Base-by-base conservation (phyloP, 2,797 vertebrate species). In the Amblyraja radiata region DNA sequence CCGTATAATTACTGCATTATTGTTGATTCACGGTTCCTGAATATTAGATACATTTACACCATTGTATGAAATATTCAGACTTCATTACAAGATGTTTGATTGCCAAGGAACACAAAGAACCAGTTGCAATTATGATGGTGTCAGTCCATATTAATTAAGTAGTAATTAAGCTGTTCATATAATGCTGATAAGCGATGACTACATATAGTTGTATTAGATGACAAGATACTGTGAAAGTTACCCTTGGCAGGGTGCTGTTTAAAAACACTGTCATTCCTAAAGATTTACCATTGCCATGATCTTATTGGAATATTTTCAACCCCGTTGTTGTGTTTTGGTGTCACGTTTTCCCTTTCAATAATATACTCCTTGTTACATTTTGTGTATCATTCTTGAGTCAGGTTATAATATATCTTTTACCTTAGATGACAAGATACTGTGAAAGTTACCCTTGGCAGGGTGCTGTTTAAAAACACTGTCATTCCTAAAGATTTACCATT, bases 11-110 rank as follows among this genome's bases (percentile, higher is more conserved):
- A 39, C 79, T 21, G 4, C 6, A 1, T 46, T 80, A 39, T 46
- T 46, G 23, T 39, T 23, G 79, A 80, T 46, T 46, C 79, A 46
- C 79, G 77, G 32, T 13, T 79, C 32, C 32, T 16, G 77, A 39
- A 79, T 79, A 79, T 79, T 79, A 36, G 77, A 16, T 79, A 79
- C n/a, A 18, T 80, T 80, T 80, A 80, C 39, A 81, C 80, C 21
- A 39, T 11, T 6, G 1, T 80, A 80, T 80, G 13, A 80, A 80
- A 80, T 39, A 46, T 46, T 46, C 78, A 80, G 79, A 46, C 79
- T 6, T 80, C 6, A 46, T 46, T 46, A 80, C 78, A 80, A 23
- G 39, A 6, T 23, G 16, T 36, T n/a, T 36, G 32, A 79, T 28
- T 79, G n/a, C 77, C n/a, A 79, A 79, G 77, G 9, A 79, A 13